These are phyloP conservation scores for Eurosta solidaginis DNA, from an alignment of 1,140 invertebrate species.

Conservation along the genomic window DNA sequence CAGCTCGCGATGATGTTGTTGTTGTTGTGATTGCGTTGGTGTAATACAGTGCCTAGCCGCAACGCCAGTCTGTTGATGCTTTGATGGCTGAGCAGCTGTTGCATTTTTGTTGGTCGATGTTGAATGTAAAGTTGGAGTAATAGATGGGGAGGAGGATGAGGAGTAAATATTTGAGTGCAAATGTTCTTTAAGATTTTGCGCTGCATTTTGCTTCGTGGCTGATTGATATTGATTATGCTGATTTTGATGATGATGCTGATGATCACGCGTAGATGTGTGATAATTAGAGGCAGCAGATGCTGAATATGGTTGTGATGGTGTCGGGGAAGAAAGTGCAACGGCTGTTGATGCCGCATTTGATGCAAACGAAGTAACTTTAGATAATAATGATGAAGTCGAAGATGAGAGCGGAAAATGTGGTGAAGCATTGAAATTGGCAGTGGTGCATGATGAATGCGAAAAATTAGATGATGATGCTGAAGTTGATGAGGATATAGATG, in stretches of 20 bases:
- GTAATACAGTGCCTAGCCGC: conserved; percentile 41
- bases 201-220: conserved; percentile 32
- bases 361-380: conserved; percentile 55
- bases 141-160: conserved; percentile 48
- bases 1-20: conserved; percentile 29
- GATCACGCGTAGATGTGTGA: conserved; percentile 27
- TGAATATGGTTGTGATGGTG: conserved; percentile 6
- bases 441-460: conserved; percentile 33
- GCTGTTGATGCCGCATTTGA: conserved; percentile 1
- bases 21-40: conserved; percentile 42
- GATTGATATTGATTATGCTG: conserved; percentile 37
- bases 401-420: conserved; percentile 57
- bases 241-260: conserved; percentile 38
- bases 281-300: not conserved
- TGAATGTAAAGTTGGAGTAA: conserved; percentile 30
- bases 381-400: conserved; percentile 57
- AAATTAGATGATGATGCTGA: conserved; percentile 26
- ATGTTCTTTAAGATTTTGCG: conserved; percentile 33
- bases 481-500: conserved; percentile 16
- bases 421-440: conserved; percentile 47
- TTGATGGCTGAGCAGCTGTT: conserved; percentile 48
- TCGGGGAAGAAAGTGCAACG: not conserved
- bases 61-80: conserved; percentile 36
- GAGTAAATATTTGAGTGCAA: conserved; percentile 32
- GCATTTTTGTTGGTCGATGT: conserved; percentile 42